phyloP scores from a whole-genome alignment of 2,797 vertebrate species.

The Mallotus villosus region DNA sequence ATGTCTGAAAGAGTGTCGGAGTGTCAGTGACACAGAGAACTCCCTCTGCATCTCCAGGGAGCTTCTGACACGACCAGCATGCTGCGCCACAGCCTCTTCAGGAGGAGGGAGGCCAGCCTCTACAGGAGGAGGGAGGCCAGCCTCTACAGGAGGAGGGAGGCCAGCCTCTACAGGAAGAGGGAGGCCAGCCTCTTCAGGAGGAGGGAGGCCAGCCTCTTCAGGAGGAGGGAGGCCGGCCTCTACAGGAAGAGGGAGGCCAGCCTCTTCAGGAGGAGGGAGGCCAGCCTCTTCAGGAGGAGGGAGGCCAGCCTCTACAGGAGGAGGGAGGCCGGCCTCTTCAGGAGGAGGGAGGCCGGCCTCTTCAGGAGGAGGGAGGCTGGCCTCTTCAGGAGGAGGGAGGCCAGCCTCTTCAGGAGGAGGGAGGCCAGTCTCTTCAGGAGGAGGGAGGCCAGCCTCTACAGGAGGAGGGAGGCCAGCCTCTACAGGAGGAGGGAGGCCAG shows the following conservation, averaged over 20 bases:
- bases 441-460: constrained; percentile 41
- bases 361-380: constrained; percentile 33
- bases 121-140: constrained; percentile 35
- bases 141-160: constrained; percentile 33
- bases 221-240: constrained; percentile 14
- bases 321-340: too few species aligned
- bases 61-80: constrained; percentile 29
- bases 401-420: constrained; percentile 35
- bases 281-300: constrained; percentile 35
- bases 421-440: constrained; percentile 40
- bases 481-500: constrained; percentile 35
- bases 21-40: constrained; percentile 52
- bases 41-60: constrained; percentile 31
- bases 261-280: constrained; percentile 33
- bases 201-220: constrained; percentile 41
- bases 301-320: too few species aligned
- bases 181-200: constrained; percentile 40
- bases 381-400: constrained; percentile 33
- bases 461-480: constrained; percentile 30
- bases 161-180: constrained; percentile 34
- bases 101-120: constrained; percentile 28
- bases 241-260: too few species aligned
- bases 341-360: constrained; percentile 27
- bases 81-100: constrained; percentile 35
- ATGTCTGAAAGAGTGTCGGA: too few species aligned